Evolutionary conservation across 2,113 vertebrate genomes (phyloP).

Genomic region (Callionymus lyra): DNA sequence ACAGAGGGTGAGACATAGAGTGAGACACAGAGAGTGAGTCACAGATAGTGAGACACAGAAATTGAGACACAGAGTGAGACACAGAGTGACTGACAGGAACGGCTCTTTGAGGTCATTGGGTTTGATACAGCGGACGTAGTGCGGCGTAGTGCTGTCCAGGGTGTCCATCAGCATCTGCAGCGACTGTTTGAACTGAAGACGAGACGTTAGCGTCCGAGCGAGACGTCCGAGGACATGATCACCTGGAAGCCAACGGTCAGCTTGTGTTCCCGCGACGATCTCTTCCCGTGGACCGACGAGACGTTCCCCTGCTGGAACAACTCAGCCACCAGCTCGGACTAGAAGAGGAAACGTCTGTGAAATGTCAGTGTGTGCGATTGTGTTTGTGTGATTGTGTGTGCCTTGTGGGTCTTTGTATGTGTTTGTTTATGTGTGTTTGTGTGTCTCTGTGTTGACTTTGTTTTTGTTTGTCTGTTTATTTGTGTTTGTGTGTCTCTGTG

Average conservation of each 20-base stretch:
- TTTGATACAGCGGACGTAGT: conserved; percentile 79
- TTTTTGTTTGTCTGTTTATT: no score
- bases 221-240: not conserved
- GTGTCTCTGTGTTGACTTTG: no score
- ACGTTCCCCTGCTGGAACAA: conserved; percentile 60
- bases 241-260: conserved; percentile 72
- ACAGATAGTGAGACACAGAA: no score
- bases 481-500: no score
- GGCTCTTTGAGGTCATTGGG: conserved; percentile 72
- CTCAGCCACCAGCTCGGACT: conserved; percentile 68
- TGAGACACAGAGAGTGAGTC: no score
- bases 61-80: no score
- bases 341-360: conserved; percentile 1
- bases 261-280: conserved; percentile 59
- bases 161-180: conserved; percentile 66
- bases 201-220: not conserved
- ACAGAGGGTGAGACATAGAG: no score
- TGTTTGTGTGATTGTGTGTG: no score
- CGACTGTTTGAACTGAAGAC: conserved; percentile 68
- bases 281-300: conserved; percentile 36
- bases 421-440: no score
- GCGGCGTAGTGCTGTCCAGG: conserved; percentile 66
- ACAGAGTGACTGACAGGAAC: conserved; percentile 53
- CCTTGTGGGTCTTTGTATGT: no score
- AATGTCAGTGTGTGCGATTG: no score